Evolutionary conservation across 2,797 vertebrate genomes (phyloP).

Genomic region (Picus viridis): DNA sequence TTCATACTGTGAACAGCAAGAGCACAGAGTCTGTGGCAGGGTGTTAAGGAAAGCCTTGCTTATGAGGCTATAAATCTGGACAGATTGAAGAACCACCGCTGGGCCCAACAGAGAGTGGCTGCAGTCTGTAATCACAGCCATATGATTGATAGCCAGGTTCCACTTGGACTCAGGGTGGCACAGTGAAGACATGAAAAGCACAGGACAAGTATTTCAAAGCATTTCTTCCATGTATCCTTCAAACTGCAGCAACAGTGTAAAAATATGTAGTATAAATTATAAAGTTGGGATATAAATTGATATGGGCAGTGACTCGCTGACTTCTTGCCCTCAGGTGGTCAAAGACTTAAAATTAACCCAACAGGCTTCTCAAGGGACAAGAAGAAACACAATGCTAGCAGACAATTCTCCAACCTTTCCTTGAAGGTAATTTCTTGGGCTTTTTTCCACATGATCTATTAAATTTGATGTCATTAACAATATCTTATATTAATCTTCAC

Average conservation of each 20-base stretch:
- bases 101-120: not conserved
- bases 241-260: accelerated
- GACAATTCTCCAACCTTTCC: not conserved
- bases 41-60: not conserved
- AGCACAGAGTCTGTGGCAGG: not conserved
- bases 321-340: not conserved
- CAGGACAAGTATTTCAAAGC: not conserved
- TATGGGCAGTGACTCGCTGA: not conserved
- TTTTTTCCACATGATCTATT: not conserved
- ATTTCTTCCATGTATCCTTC: not conserved
- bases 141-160: not conserved
- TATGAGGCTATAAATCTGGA: not conserved
- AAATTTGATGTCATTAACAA: not conserved
- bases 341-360: not conserved
- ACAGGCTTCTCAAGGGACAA: not conserved
- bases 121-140: not conserved
- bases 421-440: not conserved
- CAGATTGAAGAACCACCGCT: not conserved
- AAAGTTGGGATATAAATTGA: not conserved
- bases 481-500: not conserved
- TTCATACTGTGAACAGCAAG: not conserved
- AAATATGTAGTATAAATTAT: not conserved
- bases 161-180: not conserved
- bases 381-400: not conserved
- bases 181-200: not conserved